Percentiles rank a stretch among this genome's conserved stretches.
Evolutionary conservation across 2,797 vertebrate species (phyloP).

Genomic region (Sarcophilus harrisii): DNA sequence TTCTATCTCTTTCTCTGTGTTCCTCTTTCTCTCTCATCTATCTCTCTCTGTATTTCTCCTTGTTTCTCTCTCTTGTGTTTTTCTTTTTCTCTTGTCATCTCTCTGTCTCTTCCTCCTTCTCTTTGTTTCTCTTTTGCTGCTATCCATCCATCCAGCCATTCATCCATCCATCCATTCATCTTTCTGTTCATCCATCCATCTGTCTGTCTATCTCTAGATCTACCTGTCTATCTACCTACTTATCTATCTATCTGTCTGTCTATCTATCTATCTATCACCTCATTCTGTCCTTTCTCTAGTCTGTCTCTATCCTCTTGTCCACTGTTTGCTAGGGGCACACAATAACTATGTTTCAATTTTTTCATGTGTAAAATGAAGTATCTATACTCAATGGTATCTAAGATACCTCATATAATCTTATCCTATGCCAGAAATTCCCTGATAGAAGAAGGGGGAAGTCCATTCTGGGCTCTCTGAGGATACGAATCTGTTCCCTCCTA

Average conservation of each 20-base stretch:
- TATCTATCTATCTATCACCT: too few relatives aligned
- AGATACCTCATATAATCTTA: neutral
- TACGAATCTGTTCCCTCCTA: neutral
- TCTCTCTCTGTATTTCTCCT: too few relatives aligned
- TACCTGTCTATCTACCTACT: too few relatives aligned
- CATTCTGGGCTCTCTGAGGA: neutral
- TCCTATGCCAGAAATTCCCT: neutral
- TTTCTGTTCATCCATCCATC: too few relatives aligned
- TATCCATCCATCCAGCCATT: neutral
- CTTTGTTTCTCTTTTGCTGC: neutral
- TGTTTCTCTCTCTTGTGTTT: too few relatives aligned
- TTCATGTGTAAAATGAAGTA: neutral
- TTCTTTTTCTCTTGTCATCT: too few relatives aligned
- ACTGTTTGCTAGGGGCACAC: neutral
- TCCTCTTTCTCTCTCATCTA: too few relatives aligned
- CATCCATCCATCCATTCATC: too few relatives aligned
- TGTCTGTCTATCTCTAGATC: too few relatives aligned
- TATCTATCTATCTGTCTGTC: too few relatives aligned
- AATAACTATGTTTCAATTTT: neutral
- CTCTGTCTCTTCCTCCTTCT: neutral
- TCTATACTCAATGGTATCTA: neutral
- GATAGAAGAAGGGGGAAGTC: neutral
- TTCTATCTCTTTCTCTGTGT: too few relatives aligned
- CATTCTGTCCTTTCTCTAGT: neutral
- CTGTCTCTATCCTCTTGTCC: neutral